These are phyloP conservation scores for Sus cebifrons DNA, from an alignment of 2,797 vertebrate species.

Conservation along the genomic window DNA sequence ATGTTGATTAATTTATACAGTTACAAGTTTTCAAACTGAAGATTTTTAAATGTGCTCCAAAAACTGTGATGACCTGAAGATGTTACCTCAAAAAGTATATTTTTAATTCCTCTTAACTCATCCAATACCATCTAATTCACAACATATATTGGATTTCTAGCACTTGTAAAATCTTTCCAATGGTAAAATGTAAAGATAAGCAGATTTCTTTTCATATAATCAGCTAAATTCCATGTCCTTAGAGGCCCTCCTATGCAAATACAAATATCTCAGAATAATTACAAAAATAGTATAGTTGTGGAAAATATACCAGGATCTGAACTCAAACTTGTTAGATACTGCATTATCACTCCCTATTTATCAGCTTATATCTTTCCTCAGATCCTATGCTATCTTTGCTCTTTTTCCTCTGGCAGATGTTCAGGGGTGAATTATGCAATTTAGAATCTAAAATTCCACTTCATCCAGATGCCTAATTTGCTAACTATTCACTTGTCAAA, in stretches of 20 bases:
- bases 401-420: conserved; percentile 88
- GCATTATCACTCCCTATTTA: conserved; percentile 73
- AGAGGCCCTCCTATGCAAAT: conserved; percentile 65
- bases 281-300: conserved; percentile 45
- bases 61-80: conserved; percentile 22
- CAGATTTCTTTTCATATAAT: conserved; percentile 14
- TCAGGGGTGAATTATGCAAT: conserved; percentile 88
- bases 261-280: conserved; percentile 59
- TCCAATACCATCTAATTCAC: background rate
- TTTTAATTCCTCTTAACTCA: conserved; percentile 10
- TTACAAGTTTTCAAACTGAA: conserved; percentile 19
- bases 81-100: conserved; percentile 10
- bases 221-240: conserved; percentile 49
- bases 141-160: background rate
- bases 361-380: conserved; percentile 81
- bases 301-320: conserved; percentile 62
- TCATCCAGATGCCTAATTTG: conserved; percentile 90
- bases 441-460: conserved; percentile 87
- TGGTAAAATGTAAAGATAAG: conserved; percentile 47
- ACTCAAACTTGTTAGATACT: conserved; percentile 36
- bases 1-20: background rate
- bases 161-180: conserved; percentile 14
- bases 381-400: conserved; percentile 82
- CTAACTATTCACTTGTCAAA: conserved; percentile 87
- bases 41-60: conserved; percentile 12